Percentiles rank a stretch among this genome's conserved stretches.
These are phyloP conservation scores for Drosophila aff. DNA, from an alignment of 1,140 invertebrate species.

Conservation along the genomic window DNA sequence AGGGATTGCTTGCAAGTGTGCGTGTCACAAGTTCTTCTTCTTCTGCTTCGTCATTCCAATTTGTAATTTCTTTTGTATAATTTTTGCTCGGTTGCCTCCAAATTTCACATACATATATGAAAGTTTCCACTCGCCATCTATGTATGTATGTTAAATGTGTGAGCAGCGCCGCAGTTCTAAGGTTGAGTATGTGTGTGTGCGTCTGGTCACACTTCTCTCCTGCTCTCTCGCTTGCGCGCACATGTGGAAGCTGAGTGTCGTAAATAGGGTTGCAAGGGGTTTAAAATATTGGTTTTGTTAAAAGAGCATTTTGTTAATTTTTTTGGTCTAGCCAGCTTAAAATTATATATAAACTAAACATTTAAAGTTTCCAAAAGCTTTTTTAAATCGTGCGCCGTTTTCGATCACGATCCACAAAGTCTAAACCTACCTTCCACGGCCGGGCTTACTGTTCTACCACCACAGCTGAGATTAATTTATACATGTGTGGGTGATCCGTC, in stretches of 20 bases:
- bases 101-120: slow-evolving; percentile 61
- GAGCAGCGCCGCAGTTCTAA: slow-evolving; percentile 67
- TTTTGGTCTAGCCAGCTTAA: neutral
- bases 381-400: neutral
- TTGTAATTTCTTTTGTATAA: slow-evolving; percentile 79
- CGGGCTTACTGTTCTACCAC: slow-evolving; percentile 34
- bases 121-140: slow-evolving; percentile 28
- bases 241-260: slow-evolving; percentile 76
- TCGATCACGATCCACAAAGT: slow-evolving; percentile 45
- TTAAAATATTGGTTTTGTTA: slow-evolving; percentile 6
- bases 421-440: slow-evolving; percentile 23
- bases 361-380: neutral
- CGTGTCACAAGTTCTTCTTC: slow-evolving; percentile 16
- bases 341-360: neutral
- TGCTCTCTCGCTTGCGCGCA: slow-evolving; percentile 58
- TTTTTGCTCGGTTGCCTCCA: slow-evolving; percentile 67
- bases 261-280: slow-evolving; percentile 65
- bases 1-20: slow-evolving; percentile 3
- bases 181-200: slow-evolving; percentile 29
- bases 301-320: neutral
- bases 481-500: slow-evolving; percentile 53
- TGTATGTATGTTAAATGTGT: slow-evolving; percentile 23
- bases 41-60: slow-evolving; percentile 53
- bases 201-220: slow-evolving; percentile 35
- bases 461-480: slow-evolving; percentile 31